Evolutionary conservation across 2,113 vertebrate genomes (phyloP), one percentile per base, ranked within the genome.

Genomic region (Myrmophylax atrothorax): DNA sequence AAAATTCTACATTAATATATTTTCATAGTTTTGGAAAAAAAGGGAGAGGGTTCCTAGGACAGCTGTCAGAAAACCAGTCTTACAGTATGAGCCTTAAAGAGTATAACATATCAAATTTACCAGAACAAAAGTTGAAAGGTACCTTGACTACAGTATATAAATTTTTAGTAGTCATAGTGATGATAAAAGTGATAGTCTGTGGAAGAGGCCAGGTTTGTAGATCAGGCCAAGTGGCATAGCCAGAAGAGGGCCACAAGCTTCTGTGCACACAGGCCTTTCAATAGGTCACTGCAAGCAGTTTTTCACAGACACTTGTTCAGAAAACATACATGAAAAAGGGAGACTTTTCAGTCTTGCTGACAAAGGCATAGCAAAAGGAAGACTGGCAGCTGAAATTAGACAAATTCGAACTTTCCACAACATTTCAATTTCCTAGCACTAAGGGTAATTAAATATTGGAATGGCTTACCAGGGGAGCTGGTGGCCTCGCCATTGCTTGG

Each of bases 401-500:
- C 95, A 95, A 89, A 87, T 91, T 78, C 74, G 95, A 94, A 40
- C 86, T 92, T 92, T 84, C 73, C 66, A 95, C 81, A 95, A 95
- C 93, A 95, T 92, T 89, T 78, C 82, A 93, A 88, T 87, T 94
- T 96, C 96, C 96, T 97, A 91, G 69, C 94, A 68, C 95, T 97
- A 81, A 76, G 94, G 96, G 96, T 94, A 97, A 97, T 97, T 95
- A 97, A 96, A 97, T 87, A 97, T 96, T 93, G 96, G 94, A 97
- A 94, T 6, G n/a, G 96, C 96, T 97, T 97, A 97, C 96, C 96
- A 96, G 91, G 96, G 95, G 95, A 97, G 96, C 95, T 93, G 94
- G 91, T 93, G 96, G 96, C 95, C 96, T 97, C 89, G 95, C 96
- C 96, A 97, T 97, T 92, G 96, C 96, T 97, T 95, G 95, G 95